Evolutionary conservation across 2,888 invertebrate genomes (phyloP), one percentile per base, ranked within the genome.

Genomic region (Drosophila meridionalis): DNA sequence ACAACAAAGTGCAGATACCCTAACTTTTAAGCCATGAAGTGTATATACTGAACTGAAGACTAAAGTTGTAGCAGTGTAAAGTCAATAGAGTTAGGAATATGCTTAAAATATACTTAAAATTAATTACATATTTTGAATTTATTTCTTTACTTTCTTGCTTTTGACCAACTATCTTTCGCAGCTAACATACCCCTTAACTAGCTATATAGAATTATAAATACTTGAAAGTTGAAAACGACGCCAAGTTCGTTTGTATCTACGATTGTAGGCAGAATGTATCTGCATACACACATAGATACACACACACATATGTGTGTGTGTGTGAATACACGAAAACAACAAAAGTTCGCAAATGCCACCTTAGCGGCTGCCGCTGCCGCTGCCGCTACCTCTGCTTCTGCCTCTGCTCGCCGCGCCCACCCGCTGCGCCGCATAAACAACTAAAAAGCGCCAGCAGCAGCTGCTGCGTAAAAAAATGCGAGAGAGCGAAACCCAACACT

Each of bases 401-500:
- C 57, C 50, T 36, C 67, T 32, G 12, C 48, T 4, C 60, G 28
- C 43, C 48, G 43, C 65, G 36, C 38, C 38, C 48, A 36, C 48
- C 47, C 55, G 52, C 45, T 43, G 60, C 38, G 50, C 8, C 56
- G 56, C 36, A 57, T 57, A 57, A 65, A 50, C 47, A 64, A 58
- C 20, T 60, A 48, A 62, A 38, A 28, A 42, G 30, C 40, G n/a
- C 53, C 67, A 65, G 69, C 69, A 34, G 59, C 73, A 55, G 76
- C 74, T 70, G 82, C 86, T 86, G 86, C 87, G 87, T 81, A 81
- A 60, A 82, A 80, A 60, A 68, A 65, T 58, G 73, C 66, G 69
- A 82, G 79, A 80, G 79, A 80, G 79, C 48, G 56, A 64, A 76
- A 64, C 55, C 47, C 43, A 74, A 60, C 55, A 55, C 43, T 48